phyloP scores from a whole-genome alignment of 2,797 vertebrate genomes.

The Oreonectes daqikongensis region DNA sequence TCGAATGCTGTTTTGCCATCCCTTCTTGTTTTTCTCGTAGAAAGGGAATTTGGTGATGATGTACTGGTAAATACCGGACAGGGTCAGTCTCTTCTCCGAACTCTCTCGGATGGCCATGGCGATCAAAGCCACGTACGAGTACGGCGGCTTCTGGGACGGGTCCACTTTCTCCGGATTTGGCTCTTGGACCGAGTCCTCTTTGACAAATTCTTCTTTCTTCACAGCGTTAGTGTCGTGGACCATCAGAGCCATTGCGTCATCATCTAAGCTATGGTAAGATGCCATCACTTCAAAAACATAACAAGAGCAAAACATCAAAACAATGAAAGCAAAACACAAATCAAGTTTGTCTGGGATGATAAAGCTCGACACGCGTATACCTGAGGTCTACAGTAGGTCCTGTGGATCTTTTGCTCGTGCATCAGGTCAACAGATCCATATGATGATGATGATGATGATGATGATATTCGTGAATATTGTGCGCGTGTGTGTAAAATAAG shows the following conservation, averaged over 20 bases:
- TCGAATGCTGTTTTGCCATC: constrained; percentile 95
- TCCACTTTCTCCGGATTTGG: constrained; percentile 88
- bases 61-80: constrained; percentile 98
- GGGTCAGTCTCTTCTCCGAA: constrained; percentile 92
- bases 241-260: constrained; percentile 84
- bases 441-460: constrained; percentile 2
- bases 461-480: background rate
- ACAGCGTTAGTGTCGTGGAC: constrained; percentile 82
- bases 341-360: constrained; percentile 34
- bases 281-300: constrained; percentile 84
- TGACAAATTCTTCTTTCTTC: constrained; percentile 82
- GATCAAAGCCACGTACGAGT: constrained; percentile 96
- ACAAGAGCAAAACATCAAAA: constrained; percentile 67
- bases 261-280: constrained; percentile 88
- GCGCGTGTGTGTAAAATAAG: background rate
- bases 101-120: constrained; percentile 98
- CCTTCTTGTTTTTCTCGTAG: constrained; percentile 98
- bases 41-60: constrained; percentile 98
- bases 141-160: constrained; percentile 96
- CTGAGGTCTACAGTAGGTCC: constrained; percentile 55
- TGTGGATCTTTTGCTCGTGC: constrained; percentile 44
- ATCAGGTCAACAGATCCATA: constrained; percentile 42
- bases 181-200: constrained; percentile 82
- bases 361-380: constrained; percentile 37
- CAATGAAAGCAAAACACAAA: constrained; percentile 49